phyloP scores from a whole-genome alignment of 2,113 vertebrate species.

The Sminthopsis crassicaudata region DNA sequence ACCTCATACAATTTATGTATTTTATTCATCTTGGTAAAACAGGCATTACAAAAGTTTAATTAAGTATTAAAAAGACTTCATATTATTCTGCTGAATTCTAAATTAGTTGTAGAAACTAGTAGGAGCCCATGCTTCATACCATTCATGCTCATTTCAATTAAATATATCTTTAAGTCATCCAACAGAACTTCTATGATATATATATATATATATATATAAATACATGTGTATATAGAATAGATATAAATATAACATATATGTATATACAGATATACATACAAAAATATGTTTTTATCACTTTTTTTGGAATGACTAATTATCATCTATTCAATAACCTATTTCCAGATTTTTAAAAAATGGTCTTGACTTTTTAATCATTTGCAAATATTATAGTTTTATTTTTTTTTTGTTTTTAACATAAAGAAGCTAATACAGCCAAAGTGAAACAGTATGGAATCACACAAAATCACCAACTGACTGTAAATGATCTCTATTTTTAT shows the following conservation, averaged over 20 bases:
- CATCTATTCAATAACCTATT: slow-evolving; percentile 50
- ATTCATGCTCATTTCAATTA: slow-evolving; percentile 86
- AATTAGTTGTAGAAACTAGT: slow-evolving; percentile 88
- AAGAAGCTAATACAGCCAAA: neutral
- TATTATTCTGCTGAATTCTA: slow-evolving; percentile 88
- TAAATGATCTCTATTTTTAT: neutral
- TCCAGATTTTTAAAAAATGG: neutral
- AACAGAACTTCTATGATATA: slow-evolving; percentile 75
- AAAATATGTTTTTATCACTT: slow-evolving; percentile 70
- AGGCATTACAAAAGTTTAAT: slow-evolving; percentile 91
- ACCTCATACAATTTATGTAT: slow-evolving; percentile 88
- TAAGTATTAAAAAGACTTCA: slow-evolving; percentile 90
- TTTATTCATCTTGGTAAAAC: slow-evolving; percentile 90
- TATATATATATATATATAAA: slow-evolving; percentile 71
- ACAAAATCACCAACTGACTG: neutral
- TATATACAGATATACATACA: slow-evolving; percentile 4
- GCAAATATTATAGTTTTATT: neutral
- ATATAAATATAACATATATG: too few relatives aligned
- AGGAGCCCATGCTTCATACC: slow-evolving; percentile 81
- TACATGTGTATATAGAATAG: too few relatives aligned
- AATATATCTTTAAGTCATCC: slow-evolving; percentile 80
- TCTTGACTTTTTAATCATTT: neutral
- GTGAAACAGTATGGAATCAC: neutral
- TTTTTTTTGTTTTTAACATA: neutral
- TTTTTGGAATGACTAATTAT: slow-evolving; percentile 50